phyloP scores from a whole-genome alignment of 1,140 invertebrate genomes.

The Cotesia vestalis region DNA sequence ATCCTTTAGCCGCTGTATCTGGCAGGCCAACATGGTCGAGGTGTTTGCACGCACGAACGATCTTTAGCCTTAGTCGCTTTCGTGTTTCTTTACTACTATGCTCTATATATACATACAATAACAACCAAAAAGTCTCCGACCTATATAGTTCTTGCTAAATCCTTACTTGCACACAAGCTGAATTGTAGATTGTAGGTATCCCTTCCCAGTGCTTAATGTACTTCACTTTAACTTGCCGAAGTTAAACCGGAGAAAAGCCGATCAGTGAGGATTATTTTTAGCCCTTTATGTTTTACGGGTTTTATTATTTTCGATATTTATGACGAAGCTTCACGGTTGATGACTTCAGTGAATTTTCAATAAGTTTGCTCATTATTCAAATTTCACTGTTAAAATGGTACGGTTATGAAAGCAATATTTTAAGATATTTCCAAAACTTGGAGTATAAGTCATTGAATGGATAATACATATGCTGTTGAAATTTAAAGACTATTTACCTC shows the following conservation, averaged over 20 bases:
- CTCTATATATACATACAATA: not conserved
- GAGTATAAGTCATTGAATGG: too few species aligned
- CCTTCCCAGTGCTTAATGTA: not conserved
- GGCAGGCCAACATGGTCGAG: constrained; percentile 29
- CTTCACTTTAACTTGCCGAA: not conserved
- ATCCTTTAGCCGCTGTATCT: constrained; percentile 6
- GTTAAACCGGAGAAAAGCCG: not conserved
- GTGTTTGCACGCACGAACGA: constrained; percentile 28
- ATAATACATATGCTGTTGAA: too few species aligned
- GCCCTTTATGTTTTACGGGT: too few species aligned
- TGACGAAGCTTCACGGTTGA: too few species aligned
- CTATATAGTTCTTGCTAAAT: not conserved
- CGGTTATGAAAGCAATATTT: too few species aligned
- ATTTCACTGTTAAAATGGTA: too few species aligned
- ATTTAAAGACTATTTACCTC: too few species aligned
- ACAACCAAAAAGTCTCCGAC: not conserved
- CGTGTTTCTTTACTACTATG: not conserved
- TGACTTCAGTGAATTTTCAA: too few species aligned
- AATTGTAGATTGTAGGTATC: not conserved
- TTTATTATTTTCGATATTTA: too few species aligned
- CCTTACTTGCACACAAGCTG: not conserved
- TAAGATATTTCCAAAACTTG: too few species aligned
- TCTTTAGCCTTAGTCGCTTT: constrained; percentile 18
- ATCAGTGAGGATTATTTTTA: not conserved
- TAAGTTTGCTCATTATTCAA: too few species aligned